Evolutionary conservation across 2,888 invertebrate genomes (phyloP).

Genomic region (Ryuthela nishihirai): DNA sequence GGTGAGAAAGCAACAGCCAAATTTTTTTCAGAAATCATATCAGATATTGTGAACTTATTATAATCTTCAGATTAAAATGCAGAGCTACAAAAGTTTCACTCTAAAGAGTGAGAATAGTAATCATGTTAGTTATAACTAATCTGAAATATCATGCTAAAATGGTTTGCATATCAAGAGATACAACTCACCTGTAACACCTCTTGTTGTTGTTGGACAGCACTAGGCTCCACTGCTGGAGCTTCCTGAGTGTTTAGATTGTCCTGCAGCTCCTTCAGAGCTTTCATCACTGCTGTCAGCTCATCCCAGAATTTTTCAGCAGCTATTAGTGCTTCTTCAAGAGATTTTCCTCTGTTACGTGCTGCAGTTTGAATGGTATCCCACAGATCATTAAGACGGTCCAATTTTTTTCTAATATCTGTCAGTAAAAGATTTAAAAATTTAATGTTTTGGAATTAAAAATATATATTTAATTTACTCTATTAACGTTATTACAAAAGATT

Average conservation of each 20-base stretch:
- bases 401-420: conserved; percentile 80
- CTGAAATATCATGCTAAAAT: too few relatives aligned
- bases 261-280: conserved; percentile 80
- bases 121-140: too few relatives aligned
- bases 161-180: too few relatives aligned
- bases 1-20: too few relatives aligned
- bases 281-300: conserved; percentile 82
- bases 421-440: background rate
- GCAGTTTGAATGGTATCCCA: conserved; percentile 92
- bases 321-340: conserved; percentile 79
- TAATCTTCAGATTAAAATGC: too few relatives aligned
- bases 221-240: conserved; percentile 89
- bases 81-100: too few relatives aligned
- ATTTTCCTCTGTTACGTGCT: conserved; percentile 75
- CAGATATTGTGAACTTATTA: too few relatives aligned
- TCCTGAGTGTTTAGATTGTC: conserved; percentile 83
- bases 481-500: too few relatives aligned
- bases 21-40: too few relatives aligned
- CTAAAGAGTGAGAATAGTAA: too few relatives aligned
- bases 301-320: conserved; percentile 95
- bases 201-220: conserved; percentile 88
- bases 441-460: background rate
- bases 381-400: conserved; percentile 82
- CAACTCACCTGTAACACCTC: conserved; percentile 62
- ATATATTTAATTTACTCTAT: background rate